Evolutionary conservation across 2,113 vertebrate species (phyloP).

Genomic region (Hippocampus guttulatus): DNA sequence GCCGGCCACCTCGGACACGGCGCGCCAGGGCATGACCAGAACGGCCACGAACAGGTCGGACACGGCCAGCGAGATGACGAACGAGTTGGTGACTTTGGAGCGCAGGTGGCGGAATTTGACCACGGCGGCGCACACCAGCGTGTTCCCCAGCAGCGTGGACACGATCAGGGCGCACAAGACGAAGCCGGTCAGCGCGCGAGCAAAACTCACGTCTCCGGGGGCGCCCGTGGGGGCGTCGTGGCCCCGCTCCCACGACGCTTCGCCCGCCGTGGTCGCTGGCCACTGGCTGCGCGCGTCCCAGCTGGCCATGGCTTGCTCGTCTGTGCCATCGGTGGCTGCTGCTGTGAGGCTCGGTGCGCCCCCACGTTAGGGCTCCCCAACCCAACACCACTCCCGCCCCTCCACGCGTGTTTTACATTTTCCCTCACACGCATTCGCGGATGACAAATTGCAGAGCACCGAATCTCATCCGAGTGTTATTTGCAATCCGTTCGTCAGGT

Average conservation of each 20-base stretch:
- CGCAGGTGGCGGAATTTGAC: slow-evolving; percentile 71
- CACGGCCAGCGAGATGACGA: slow-evolving; percentile 76
- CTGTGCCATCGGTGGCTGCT: background rate
- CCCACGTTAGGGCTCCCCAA: background rate
- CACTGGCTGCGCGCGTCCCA: slow-evolving; percentile 1
- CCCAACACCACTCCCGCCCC: background rate
- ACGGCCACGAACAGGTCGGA: slow-evolving; percentile 78
- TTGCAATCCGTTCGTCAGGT: too few relatives aligned
- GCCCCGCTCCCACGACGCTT: slow-evolving; percentile 14
- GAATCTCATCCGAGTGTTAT: too few relatives aligned
- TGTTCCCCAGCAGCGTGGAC: slow-evolving; percentile 74
- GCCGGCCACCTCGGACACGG: slow-evolving; percentile 70
- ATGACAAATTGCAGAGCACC: too few relatives aligned
- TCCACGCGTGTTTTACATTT: background rate
- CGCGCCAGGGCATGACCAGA: slow-evolving; percentile 80
- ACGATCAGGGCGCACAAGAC: slow-evolving; percentile 73
- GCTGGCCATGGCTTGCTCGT: background rate
- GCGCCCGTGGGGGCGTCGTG: slow-evolving; percentile 21
- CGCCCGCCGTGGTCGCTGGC: slow-evolving; percentile 27
- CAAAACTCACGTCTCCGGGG: slow-evolving; percentile 47
- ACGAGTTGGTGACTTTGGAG: slow-evolving; percentile 77
- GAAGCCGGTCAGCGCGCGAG: slow-evolving; percentile 67
- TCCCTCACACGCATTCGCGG: too few relatives aligned
- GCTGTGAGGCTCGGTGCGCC: background rate
- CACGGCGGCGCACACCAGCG: slow-evolving; percentile 70